phyloP scores from a whole-genome alignment of 2,797 vertebrate species.

The Yasuhikotakia modesta region DNA sequence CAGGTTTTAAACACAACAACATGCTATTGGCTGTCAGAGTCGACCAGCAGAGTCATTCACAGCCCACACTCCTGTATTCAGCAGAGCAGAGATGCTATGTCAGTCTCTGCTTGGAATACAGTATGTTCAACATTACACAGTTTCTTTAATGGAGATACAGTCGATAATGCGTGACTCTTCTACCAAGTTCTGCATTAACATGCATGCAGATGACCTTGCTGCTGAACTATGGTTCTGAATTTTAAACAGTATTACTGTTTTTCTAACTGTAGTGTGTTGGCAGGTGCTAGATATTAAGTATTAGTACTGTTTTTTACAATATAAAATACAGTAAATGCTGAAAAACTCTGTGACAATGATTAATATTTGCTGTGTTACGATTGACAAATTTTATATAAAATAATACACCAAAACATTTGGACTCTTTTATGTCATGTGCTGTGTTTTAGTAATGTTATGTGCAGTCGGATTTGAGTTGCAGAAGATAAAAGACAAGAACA shows the following conservation, averaged over 20 bases:
- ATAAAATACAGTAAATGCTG: too few relatives aligned
- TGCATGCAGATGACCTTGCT: not conserved
- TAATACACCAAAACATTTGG: not conserved
- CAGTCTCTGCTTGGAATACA: not conserved
- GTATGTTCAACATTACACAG: not conserved
- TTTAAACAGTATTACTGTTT: not conserved
- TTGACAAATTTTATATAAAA: slow-evolving; percentile 13
- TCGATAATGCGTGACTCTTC: not conserved
- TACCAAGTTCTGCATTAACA: not conserved
- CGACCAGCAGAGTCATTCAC: not conserved
- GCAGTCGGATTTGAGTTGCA: not conserved
- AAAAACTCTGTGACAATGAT: too few relatives aligned
- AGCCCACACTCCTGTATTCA: not conserved
- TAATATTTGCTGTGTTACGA: too few relatives aligned
- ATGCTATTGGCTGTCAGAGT: slow-evolving; percentile 4
- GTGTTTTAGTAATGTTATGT: not conserved
- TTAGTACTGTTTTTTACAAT: slow-evolving; percentile 4
- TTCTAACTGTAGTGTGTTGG: not conserved
- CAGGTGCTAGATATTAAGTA: not conserved
- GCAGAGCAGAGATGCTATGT: not conserved
- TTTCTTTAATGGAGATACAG: not conserved
- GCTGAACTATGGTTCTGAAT: not conserved
- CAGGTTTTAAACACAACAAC: slow-evolving; percentile 42
- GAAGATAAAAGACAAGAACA: not conserved
- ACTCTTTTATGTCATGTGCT: not conserved